These are phyloP conservation scores for Meiosimyza decipiens DNA, from an alignment of 2,888 invertebrate species.

Conservation along the genomic window DNA sequence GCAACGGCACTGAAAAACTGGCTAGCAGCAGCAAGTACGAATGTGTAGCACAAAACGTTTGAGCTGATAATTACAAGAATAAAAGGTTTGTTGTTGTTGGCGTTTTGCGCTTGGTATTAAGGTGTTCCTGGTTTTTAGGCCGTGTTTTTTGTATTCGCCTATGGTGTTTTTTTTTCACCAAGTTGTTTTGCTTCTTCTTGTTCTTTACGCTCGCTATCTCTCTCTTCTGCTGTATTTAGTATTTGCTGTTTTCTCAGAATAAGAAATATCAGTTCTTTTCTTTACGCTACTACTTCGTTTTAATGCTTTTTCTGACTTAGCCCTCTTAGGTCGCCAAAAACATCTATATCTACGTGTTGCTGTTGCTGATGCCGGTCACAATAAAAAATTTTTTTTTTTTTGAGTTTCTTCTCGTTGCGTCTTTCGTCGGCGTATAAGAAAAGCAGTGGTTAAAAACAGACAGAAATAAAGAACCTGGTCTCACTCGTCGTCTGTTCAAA, in stretches of 20 bases:
- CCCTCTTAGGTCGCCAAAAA: constrained; percentile 3
- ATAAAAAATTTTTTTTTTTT: constrained; percentile 19
- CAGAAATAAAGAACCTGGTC: constrained; percentile 7
- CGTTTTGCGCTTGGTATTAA: constrained; percentile 4
- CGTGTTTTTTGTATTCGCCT: constrained; percentile 1
- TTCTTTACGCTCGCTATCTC: background rate
- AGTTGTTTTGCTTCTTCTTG: background rate
- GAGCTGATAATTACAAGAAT: constrained; percentile 35
- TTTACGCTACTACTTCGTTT: constrained; percentile 5
- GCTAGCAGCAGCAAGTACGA: constrained; percentile 1
- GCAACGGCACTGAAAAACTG: background rate
- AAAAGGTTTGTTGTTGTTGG: background rate
- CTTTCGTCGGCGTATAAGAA: constrained; percentile 34
- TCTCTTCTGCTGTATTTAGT: background rate
- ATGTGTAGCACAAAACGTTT: constrained; percentile 25
- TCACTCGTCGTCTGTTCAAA: background rate
- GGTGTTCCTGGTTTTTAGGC: constrained; percentile 11
- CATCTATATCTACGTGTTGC: background rate
- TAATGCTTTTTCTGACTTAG: constrained; percentile 34
- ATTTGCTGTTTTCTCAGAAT: constrained; percentile 6
- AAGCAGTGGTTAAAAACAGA: constrained; percentile 38
- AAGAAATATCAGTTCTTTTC: constrained; percentile 3
- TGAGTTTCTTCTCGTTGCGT: constrained; percentile 9
- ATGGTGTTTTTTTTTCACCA: constrained; percentile 19
- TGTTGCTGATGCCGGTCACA: constrained; percentile 13